Conservation (phyloP, 30 jellyfish, hydroid and myxozoan genomes). For the Turritopsis rubra region DNA sequence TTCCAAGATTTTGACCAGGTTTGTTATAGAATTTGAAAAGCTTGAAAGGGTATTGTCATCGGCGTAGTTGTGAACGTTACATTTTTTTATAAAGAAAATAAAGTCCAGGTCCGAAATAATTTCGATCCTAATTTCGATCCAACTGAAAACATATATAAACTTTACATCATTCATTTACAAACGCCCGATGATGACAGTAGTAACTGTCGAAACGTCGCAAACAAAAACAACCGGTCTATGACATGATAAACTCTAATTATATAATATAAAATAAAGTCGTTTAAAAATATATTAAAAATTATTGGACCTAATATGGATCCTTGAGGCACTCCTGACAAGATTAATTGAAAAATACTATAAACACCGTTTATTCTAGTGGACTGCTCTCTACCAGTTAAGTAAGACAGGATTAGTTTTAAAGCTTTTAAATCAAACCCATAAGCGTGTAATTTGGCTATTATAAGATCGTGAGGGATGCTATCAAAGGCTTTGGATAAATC, state of each 20-base stretch:
- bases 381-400: constrained; percentile 30
- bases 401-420: neutral
- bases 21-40: constrained; percentile 30
- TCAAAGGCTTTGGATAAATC: too few relatives aligned
- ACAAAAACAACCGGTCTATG: too few relatives aligned
- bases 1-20: constrained; percentile 11
- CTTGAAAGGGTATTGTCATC: constrained; percentile 41
- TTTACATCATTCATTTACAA: too few relatives aligned
- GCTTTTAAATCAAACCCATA: constrained; percentile 23
- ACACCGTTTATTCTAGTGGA: constrained; percentile 23
- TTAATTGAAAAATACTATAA: constrained; percentile 32
- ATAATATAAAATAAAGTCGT: too few relatives aligned
- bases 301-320: constrained; percentile 44
- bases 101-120: too few relatives aligned
- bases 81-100: constrained; percentile 26
- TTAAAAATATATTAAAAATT: constrained; percentile 24
- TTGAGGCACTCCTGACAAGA: constrained; percentile 44
- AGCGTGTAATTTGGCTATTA: constrained; percentile 29
- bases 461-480: too few relatives aligned
- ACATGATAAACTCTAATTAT: too few relatives aligned
- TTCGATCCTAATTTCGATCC: too few relatives aligned
- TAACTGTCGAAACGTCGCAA: too few relatives aligned
- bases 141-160: too few relatives aligned
- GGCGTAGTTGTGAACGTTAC: constrained; percentile 25
- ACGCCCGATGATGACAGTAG: too few relatives aligned